Percentiles rank a stretch among this genome's conserved stretches.
Evolutionary conservation across 1,140 invertebrate species (phyloP).

Genomic region (Sycophila sp.): DNA sequence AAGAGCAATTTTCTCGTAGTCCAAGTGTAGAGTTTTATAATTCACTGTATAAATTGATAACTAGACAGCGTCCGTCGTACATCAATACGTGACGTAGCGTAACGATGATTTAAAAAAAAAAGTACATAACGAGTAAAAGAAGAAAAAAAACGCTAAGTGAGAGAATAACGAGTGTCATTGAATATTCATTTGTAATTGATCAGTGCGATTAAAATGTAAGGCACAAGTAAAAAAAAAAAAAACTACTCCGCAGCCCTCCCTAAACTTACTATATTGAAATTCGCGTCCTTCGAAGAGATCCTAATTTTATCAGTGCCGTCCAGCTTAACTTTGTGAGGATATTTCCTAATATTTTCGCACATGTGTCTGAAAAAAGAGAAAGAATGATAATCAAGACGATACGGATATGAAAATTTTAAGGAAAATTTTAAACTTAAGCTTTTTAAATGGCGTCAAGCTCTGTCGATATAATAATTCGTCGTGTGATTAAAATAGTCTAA

Average conservation of each 20-base stretch:
- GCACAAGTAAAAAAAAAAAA: too few relatives aligned
- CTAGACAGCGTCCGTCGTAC: background rate
- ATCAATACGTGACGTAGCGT: too few relatives aligned
- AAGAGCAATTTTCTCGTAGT: constrained; percentile 12
- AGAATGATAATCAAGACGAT: constrained; percentile 37
- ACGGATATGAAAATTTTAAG: constrained; percentile 48
- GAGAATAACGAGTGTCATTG: background rate
- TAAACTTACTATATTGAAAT: constrained; percentile 41
- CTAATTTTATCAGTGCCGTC: constrained; percentile 68
- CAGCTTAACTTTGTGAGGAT: constrained; percentile 66
- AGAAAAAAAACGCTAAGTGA: background rate
- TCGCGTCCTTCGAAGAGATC: constrained; percentile 62
- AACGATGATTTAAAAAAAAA: too few relatives aligned
- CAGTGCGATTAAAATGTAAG: constrained; percentile 10
- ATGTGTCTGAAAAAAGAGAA: constrained; percentile 46
- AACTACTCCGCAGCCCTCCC: constrained; percentile 42
- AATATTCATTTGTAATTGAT: constrained; percentile 17
- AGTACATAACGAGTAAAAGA: too few relatives aligned
- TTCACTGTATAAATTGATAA: constrained; percentile 18
- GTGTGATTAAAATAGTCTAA: constrained; percentile 4
- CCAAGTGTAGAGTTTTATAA: constrained; percentile 25
- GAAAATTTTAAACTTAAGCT: constrained; percentile 38
- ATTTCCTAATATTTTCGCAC: constrained; percentile 66
- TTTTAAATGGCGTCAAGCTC: constrained; percentile 21
- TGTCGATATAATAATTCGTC: constrained; percentile 20